Evolutionary conservation across 2,888 invertebrate species (phyloP), one percentile per base, ranked within the genome.

Genomic region (Hylaea fasciaria): DNA sequence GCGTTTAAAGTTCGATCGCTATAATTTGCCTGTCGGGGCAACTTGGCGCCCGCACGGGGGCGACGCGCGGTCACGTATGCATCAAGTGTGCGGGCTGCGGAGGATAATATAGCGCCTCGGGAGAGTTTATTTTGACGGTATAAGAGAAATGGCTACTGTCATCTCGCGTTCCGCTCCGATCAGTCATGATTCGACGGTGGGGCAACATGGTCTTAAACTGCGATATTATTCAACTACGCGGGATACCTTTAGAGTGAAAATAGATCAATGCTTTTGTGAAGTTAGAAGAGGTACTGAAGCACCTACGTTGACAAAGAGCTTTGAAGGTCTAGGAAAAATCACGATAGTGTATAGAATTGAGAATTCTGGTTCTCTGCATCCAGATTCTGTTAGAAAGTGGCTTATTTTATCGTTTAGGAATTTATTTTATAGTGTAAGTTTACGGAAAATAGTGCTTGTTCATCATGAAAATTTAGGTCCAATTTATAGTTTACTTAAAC

Each of bases 141-240:
- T 22, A 48, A 28, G 49, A 49, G 28, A 49, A 49, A 49, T 49
- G 39, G 39, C 12, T 5, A n/a, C 49, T 49, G 49, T 49, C 49
- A 28, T 10, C 39, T 40, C 39, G 13, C 39, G 13, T 22, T 13
- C 13, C 22, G 17, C 39, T 49, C 1, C 49, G n/a, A 49, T 49
- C 49, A 39, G 13, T 49, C 49, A 49, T 40, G 39, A 28, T 37
- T 39, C 14, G 46, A 47, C 12, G 22, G 22, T 49, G 22, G 22
- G n/a, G 48, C 37, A 39, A 49, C 49, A 35, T 8, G 32, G 7
- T 10, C 10, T 7, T 32, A 32, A 32, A 32, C 9, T 32, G 37
- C 37, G 2, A 48, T 48, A 48, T 48, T 48, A 17, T 17, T 48
- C 37, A 45, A 22, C 11, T 44, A 44, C 16, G 22, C 22, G 40